Conservation (phyloP, 2,113 vertebrate genomes). For the Beaufortia kweichowensis region DNA sequence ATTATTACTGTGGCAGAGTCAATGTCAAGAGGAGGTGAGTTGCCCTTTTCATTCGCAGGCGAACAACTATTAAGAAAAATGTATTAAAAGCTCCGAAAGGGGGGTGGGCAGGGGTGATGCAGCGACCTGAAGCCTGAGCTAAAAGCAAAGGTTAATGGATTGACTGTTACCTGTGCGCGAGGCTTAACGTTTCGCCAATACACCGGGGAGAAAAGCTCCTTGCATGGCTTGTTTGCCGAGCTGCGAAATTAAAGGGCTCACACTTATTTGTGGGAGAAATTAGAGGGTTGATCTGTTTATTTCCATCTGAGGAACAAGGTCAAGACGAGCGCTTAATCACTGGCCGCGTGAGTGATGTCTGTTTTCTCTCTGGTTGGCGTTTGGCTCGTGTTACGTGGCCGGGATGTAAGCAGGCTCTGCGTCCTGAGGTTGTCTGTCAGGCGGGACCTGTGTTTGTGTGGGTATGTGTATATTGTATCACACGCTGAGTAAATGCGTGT, state of each 20-base stretch:
- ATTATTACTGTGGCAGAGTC: slow-evolving; percentile 86
- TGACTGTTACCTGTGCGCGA: slow-evolving; percentile 92
- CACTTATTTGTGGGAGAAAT: slow-evolving; percentile 73
- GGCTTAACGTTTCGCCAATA: slow-evolving; percentile 77
- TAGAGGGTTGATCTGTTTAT: slow-evolving; percentile 59
- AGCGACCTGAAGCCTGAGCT: slow-evolving; percentile 79
- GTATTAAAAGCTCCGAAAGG: slow-evolving; percentile 77
- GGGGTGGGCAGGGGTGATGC: slow-evolving; percentile 62
- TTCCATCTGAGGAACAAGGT: slow-evolving; percentile 70
- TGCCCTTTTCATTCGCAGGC: slow-evolving; percentile 89
- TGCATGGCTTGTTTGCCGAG: slow-evolving; percentile 65
- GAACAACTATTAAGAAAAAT: slow-evolving; percentile 87
- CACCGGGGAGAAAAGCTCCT: slow-evolving; percentile 77
- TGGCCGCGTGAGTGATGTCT: slow-evolving; percentile 57
- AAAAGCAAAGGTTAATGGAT: slow-evolving; percentile 98
- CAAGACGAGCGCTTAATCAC: slow-evolving; percentile 65
- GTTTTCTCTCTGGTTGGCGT: slow-evolving; percentile 60
- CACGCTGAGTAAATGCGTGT: neutral
- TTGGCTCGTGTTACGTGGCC: neutral
- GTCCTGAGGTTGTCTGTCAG: neutral
- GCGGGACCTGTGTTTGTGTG: neutral
- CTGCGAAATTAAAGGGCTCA: slow-evolving; percentile 77
- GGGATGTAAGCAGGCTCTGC: slow-evolving; percentile 56
- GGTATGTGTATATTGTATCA: neutral
- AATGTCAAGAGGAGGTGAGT: slow-evolving; percentile 82